A percentile compares a stretch with the other conserved stretches of the same genome.
Conservation (phyloP, 2,888 invertebrate species). For the Leucophenga maculata region DNA sequence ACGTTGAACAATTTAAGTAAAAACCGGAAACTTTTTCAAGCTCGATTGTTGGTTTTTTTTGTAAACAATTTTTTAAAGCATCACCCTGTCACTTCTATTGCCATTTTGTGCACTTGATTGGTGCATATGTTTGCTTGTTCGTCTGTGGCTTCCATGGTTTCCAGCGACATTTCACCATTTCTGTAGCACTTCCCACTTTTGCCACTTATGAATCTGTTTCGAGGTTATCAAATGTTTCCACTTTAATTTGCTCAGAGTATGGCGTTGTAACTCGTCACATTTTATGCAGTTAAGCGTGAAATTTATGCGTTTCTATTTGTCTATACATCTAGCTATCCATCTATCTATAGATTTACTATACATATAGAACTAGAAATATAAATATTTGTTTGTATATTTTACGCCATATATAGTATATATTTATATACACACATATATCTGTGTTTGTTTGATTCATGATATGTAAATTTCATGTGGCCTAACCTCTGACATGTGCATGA, state of each 20-base stretch:
- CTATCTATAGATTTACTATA: background rate
- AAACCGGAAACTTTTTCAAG: no score
- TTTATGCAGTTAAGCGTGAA: conserved; percentile 18
- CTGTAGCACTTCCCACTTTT: background rate
- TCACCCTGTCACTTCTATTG: background rate
- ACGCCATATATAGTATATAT: no score
- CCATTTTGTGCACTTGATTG: background rate
- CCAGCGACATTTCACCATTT: background rate
- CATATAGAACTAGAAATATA: no score
- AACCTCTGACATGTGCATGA: conserved; percentile 39
- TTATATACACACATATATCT: background rate
- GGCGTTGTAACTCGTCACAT: no score
- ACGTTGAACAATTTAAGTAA: no score
- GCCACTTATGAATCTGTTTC: background rate
- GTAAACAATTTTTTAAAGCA: no score
- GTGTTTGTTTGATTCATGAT: conserved; percentile 44
- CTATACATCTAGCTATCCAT: background rate
- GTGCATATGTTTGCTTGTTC: background rate
- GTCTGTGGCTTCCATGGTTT: background rate
- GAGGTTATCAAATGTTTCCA: conserved; percentile 3
- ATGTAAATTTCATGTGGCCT: conserved; percentile 49
- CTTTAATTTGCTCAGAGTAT: conserved; percentile 4
- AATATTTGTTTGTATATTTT: background rate
- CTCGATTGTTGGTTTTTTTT: no score
- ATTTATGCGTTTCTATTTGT: conserved; percentile 17